A percentile compares a stretch with the other conserved stretches of the same genome.
Evolutionary conservation across 2,888 invertebrate species (phyloP).

Genomic region (Rambutsinella grinnellia): DNA sequence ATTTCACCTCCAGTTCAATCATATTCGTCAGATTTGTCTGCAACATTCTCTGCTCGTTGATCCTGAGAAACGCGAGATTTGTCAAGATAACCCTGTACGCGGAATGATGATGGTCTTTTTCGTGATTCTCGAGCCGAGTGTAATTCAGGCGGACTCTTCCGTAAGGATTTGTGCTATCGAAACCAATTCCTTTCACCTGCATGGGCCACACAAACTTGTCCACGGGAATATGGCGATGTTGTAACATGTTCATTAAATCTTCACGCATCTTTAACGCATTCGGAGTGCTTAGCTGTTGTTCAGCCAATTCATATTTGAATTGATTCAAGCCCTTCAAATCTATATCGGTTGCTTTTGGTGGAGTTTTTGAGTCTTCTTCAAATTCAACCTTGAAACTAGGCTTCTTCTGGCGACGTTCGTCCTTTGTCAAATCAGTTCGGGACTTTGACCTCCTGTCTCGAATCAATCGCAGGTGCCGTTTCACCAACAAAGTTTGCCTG

Average conservation of each 20-base stretch:
- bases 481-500: no score
- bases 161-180: conserved; percentile 26
- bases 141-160: conserved; percentile 24
- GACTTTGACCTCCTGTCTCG: conserved; percentile 7
- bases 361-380: conserved; percentile 1
- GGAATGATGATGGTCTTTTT: conserved; percentile 8
- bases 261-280: conserved; percentile 13
- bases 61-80: conserved; percentile 14
- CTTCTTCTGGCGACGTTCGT: no score
- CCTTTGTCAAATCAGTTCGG: conserved; percentile 1
- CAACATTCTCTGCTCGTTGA: conserved; percentile 18
- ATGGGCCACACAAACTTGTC: conserved; percentile 21
- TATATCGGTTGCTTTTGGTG: not conserved
- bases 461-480: no score
- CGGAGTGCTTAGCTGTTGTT: conserved; percentile 9
- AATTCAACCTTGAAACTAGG: no score
- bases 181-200: conserved; percentile 23
- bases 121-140: conserved; percentile 10
- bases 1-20: conserved; percentile 16
- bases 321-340: conserved; percentile 8
- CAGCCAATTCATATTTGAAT: conserved; percentile 38
- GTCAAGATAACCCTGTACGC: conserved; percentile 17
- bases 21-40: conserved; percentile 10
- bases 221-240: conserved; percentile 11
- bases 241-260: conserved; percentile 18